Evolutionary conservation across 2,797 vertebrate genomes (phyloP).

Genomic region (Darevskia nairensis): DNA sequence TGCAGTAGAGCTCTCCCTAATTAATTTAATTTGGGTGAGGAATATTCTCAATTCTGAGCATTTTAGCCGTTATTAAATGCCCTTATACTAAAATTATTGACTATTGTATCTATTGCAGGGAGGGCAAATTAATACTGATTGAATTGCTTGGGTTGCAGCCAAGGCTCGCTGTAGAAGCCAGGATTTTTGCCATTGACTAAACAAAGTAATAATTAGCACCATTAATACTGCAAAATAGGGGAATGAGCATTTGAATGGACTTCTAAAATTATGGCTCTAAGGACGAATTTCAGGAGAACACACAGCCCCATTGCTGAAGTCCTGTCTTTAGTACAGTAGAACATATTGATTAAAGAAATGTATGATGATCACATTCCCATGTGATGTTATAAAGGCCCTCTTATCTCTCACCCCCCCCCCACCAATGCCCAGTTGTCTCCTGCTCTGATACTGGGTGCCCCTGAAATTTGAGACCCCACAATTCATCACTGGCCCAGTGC

Average conservation of each 20-base stretch:
- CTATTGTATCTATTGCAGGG: conserved; percentile 42
- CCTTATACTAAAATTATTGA: conserved; percentile 25
- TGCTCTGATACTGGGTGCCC: background rate
- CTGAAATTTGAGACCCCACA: too few species aligned
- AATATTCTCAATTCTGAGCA: conserved; percentile 13
- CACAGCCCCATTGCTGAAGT: conserved; percentile 3
- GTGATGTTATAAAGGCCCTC: background rate
- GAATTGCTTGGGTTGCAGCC: conserved; percentile 48
- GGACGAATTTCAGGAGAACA: conserved; percentile 56
- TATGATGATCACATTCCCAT: background rate
- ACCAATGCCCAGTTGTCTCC: background rate
- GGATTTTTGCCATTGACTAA: conserved; percentile 53
- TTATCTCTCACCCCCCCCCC: too few species aligned
- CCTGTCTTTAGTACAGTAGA: background rate
- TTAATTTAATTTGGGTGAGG: conserved; percentile 24
- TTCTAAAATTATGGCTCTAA: conserved; percentile 50
- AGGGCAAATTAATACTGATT: conserved; percentile 48
- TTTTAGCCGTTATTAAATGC: conserved; percentile 33
- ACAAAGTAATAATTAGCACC: conserved; percentile 62
- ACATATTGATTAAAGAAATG: conserved; percentile 23
- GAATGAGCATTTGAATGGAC: conserved; percentile 21
- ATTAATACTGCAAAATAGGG: conserved; percentile 41
- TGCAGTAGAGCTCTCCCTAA: background rate
- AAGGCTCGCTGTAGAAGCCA: conserved; percentile 35
- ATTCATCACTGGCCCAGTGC: background rate